Base-by-base conservation (phyloP, 1,140 invertebrate species). In the Tetramorium simillimum region DNA sequence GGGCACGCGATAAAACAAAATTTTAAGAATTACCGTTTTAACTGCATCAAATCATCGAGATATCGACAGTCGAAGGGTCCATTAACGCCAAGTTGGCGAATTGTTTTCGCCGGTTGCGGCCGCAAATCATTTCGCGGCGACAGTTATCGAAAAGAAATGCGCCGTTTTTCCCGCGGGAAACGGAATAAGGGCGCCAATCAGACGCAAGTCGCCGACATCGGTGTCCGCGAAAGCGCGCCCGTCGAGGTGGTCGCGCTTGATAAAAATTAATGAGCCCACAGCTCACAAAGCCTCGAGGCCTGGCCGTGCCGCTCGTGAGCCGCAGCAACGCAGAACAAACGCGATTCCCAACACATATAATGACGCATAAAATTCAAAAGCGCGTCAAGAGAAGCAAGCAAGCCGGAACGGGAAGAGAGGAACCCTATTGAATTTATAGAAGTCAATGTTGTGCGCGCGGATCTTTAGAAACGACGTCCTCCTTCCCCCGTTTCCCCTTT, bases 131-230 rank as follows among this genome's bases (percentile, higher is more conserved):
- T 43, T 40, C 21, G 18, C 51, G 49, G 21, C 14, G 78, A 81
- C 78, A 81, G 63, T 70, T 81, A 81, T 81, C 65, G 78, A 43
- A 58, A 70, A 70, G 62, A 73, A 84, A 84, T 63, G 28, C 56
- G 10, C 18, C 7, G 7, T 82, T 58, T 67, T 46, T 82, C 37
- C n/a, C 69, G 18, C 40, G 53, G 12, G 63, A 21, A 70, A 43
- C 40, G 21, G 46, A 75, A 75, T 84, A 73, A 84, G 43, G n/a
- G n/a, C 28, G 43, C 69, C 43, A 84, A 84, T 84, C 18, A 16
- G 65, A 82, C 65, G 24, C 18, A 28, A 43, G 56, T 49, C 6
- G 49, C 28, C 53, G 77, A 53, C 58, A 43, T 69, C 46, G 56
- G 2, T 62, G 58, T 46, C 56, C 49, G 49, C 63, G 78, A 70